phyloP scores from a whole-genome alignment of 1,140 invertebrate species.

The Ectropis grisescens region DNA sequence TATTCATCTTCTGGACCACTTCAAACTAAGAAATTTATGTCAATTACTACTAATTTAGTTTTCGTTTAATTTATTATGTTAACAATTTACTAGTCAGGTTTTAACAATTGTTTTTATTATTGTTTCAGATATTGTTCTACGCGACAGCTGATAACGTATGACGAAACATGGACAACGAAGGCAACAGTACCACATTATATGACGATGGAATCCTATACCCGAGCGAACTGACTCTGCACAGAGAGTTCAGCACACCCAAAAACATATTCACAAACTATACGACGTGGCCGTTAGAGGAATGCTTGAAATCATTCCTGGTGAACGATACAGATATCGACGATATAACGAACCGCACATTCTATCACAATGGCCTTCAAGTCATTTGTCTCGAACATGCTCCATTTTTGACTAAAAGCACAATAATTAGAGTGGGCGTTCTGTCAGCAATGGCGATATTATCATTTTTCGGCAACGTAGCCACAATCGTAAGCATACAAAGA shows the following conservation, averaged over 20 bases:
- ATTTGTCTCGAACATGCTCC: constrained; percentile 76
- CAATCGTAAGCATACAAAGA: constrained; percentile 80
- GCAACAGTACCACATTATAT: constrained; percentile 61
- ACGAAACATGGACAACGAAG: constrained; percentile 52
- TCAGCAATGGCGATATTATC: constrained; percentile 78
- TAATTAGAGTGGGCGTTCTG: constrained; percentile 76
- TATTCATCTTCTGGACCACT: too few species aligned
- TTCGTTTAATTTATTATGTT: too few species aligned
- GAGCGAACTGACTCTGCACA: constrained; percentile 22
- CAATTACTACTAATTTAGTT: too few species aligned
- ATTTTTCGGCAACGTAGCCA: constrained; percentile 80
- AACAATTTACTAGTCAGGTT: too few species aligned
- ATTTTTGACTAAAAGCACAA: constrained; percentile 67
- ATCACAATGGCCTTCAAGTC: constrained; percentile 49
- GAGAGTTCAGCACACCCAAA: constrained; percentile 16
- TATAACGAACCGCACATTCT: constrained; percentile 16
- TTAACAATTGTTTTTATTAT: too few species aligned
- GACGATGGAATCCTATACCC: constrained; percentile 23
- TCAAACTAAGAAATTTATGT: too few species aligned
- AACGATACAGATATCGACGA: constrained; percentile 32
- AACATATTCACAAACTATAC: constrained; percentile 6
- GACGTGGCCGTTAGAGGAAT: constrained; percentile 47
- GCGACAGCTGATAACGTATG: constrained; percentile 25
- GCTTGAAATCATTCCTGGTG: constrained; percentile 25
- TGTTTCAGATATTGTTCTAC: constrained; percentile 26